Evolutionary conservation across 2,113 vertebrate species (phyloP).

Genomic region (Maylandia zebra): DNA sequence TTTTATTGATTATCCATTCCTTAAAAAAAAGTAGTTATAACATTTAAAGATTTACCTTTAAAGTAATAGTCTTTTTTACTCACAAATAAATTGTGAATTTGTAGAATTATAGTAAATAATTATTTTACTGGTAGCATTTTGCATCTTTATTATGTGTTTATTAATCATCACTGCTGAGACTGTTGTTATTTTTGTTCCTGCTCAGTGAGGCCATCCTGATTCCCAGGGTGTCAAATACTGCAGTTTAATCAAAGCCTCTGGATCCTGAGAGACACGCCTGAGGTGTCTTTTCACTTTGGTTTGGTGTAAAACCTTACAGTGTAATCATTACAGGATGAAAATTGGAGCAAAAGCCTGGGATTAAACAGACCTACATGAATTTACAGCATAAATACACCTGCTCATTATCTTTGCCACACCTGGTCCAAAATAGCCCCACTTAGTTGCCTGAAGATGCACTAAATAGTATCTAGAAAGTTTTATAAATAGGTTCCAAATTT

Average conservation of each 20-base stretch:
- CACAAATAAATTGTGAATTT: not conserved
- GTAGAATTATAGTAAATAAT: not conserved
- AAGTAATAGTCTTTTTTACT: not conserved
- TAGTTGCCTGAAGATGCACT: not conserved
- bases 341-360: not conserved
- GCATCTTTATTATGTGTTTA: not conserved
- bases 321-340: not conserved
- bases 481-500: not conserved
- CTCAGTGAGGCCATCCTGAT: not conserved
- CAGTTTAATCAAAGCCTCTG: not conserved
- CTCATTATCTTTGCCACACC: not conserved
- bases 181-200: not conserved
- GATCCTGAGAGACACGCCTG: not conserved
- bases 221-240: not conserved
- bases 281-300: not conserved
- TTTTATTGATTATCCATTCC: not conserved
- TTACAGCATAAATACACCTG: not conserved
- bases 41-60: not conserved
- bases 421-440: fast-evolving
- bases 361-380: not conserved
- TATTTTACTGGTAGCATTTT: not conserved
- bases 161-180: not conserved
- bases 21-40: not conserved
- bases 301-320: not conserved
- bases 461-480: not conserved